A percentile compares a stretch with the other conserved stretches of the same genome.
These are phyloP conservation scores for Hemicordylus capensis DNA, from an alignment of 2,113 vertebrate genomes.

Conservation along the genomic window DNA sequence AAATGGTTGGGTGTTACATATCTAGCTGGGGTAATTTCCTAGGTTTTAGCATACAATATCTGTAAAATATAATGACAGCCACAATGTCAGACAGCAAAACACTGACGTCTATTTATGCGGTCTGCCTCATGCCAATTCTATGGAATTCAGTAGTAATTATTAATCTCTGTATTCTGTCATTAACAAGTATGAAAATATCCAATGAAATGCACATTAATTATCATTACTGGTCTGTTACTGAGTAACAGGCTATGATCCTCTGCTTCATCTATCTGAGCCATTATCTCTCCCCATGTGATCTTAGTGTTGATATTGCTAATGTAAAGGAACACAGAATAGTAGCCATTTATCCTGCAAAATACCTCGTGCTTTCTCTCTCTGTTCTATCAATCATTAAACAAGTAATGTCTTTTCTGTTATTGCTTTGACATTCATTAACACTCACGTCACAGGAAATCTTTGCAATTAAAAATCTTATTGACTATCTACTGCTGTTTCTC, in stretches of 20 bases:
- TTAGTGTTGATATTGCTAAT: slow-evolving; percentile 75
- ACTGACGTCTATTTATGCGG: neutral
- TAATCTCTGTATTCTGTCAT: neutral
- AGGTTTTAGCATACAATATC: neutral
- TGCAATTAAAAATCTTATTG: slow-evolving; percentile 78
- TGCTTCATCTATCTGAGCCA: slow-evolving; percentile 70
- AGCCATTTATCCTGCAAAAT: slow-evolving; percentile 81
- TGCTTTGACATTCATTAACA: slow-evolving; percentile 86
- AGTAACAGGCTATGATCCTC: slow-evolving; percentile 67
- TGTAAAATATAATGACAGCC: slow-evolving; percentile 13
- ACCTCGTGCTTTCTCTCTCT: slow-evolving; percentile 75
- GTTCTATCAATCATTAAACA: slow-evolving; percentile 85
- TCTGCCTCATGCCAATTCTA: neutral
- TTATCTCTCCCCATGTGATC: slow-evolving; percentile 77
- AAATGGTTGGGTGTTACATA: fast-evolving
- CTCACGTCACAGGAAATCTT: slow-evolving; percentile 82
- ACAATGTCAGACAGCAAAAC: neutral
- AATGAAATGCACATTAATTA: slow-evolving; percentile 65
- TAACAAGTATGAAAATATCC: slow-evolving; percentile 60
- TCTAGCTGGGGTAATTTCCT: neutral
- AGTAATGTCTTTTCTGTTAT: slow-evolving; percentile 82
- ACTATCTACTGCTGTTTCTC: slow-evolving; percentile 71
- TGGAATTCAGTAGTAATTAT: slow-evolving; percentile 39
- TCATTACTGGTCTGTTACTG: slow-evolving; percentile 72
- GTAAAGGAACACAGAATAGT: slow-evolving; percentile 81